Base-by-base conservation (phyloP, 23 tunicate species). In the Trididemnum nubilum region DNA sequence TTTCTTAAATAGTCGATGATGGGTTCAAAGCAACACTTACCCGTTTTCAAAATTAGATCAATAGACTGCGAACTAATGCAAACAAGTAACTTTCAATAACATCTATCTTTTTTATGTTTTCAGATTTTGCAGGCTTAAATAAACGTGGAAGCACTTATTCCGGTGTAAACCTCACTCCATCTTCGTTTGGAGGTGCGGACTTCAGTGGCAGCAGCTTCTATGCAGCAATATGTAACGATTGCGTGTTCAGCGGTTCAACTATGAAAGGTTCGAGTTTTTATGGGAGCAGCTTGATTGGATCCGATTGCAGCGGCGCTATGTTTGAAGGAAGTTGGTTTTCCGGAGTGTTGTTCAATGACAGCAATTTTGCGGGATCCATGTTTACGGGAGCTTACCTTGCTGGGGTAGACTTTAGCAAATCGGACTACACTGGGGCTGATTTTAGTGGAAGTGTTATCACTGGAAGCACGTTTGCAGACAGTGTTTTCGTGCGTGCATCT, bases 271-370 rank as follows among this genome's bases (percentile, higher is more conserved):
- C 21, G 7, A 31, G 21, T 12, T 32, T 67, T 67, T 5, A 21
- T 31, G 74, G 74, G 4, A 12, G 38, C 7, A n/a, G 33, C 33
- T 67, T 67, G 2, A 4, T 12, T 3, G 38, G 74, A 30, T 67
- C 74, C 2, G 74, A 67, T n/a, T 67, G 37, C 38, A 67, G 74
- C 22, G 74, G 74, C 22, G 74, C 74, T 33, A 3, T 31, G 31
- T 67, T 33, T 33, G 38, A 32, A 31, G 74, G 74, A 67, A 31
- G 74, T 38, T 67, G 74, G 74, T 67, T 67, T 67, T 67, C 74
- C 18, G 74, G 74, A 67, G 22, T 32, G 18, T 38, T 67, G 3
- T 67, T 67, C 25, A 67, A 67, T 7, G n/a, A 33, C 37, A 67
- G n/a, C 9, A 67, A 31, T 31, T 67, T 67, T 33, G 37, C 74